Evolutionary conservation across 2,113 vertebrate genomes (phyloP), one percentile per base, ranked within the genome.

Genomic region (Platysteira castanea): DNA sequence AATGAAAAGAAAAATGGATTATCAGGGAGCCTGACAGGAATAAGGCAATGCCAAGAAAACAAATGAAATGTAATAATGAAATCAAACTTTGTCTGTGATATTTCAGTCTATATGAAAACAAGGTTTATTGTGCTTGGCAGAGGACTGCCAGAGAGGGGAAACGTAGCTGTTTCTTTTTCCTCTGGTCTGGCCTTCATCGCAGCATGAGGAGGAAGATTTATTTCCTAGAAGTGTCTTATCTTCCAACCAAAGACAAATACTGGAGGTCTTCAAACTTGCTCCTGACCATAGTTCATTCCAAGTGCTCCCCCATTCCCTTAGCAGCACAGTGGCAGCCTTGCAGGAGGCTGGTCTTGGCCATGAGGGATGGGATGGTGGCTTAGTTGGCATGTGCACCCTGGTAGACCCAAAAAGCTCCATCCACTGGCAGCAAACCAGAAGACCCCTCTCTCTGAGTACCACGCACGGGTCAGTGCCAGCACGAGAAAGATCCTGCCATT

Each of bases 1-100:
- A 96, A 96, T 87, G 57, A 96, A 97, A 96, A 94, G 86, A 94
- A 96, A 97, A 97, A 96, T 96, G 94, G 97, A 96, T 97, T 97
- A 97, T 96, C 21, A 6, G 68, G 78, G 54, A 93, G 93, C 71
- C 90, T 96, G 95, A 97, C 93, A 96, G 95, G 94, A 97, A 95
- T 87, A 93, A 95, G 86, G 84, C 89, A 93, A 71, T 77, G 95
- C 95, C 95, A 96, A 96, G 93, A 90, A 95, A 96, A 92, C 49
- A 93, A 97, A 93, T 93, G 90, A 95, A 93, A 96, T 93, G 89
- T 86, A 93, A 96, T 97, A 94, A 97, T 81, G 69, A 86, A 95
- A 95, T 94, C 76, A 91, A 81, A 65, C 84, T 91, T 92, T 90
- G 84, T 73, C 90, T 92, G 82, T 53, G 89, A 89, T 95, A 79